Evolutionary conservation across 2,113 vertebrate genomes (phyloP), one percentile per base, ranked within the genome.

Genomic region (Telmatochromis sp.): DNA sequence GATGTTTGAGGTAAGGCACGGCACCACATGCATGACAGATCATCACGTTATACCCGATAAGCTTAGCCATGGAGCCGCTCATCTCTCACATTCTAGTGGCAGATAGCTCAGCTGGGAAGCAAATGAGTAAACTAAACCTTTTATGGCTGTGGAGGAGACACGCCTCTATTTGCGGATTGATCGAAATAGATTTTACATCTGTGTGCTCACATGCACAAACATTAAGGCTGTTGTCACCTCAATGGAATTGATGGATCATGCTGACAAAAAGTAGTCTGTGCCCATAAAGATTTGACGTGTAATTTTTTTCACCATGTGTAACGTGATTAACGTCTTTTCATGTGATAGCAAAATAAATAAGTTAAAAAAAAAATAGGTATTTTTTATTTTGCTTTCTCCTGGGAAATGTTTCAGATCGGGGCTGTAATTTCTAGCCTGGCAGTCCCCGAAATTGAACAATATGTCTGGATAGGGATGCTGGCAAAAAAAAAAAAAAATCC

Each of bases 11-110:
- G 84, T 57, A 78, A 85, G 84, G 89, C 91, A 53, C 58, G 5
- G 89, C 86, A 87, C 75, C 78, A 90, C 93, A 95, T 95, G 94
- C 94, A 95, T 88, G 89, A 91, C 89, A 86, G 83, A 93, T 89
- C 51, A 58, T 68, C 89, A 86, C 83, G 73, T 91, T 91, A 80
- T 65, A 57, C 31, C 78, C 7, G 15, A 92, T 91, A 89, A 94
- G 91, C 90, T 90, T 37, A 78, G 89, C 87, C 78, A 90, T 79
- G 88, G 68, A 85, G 87, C 53, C 40, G 53, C 71, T 86, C 89
- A 86, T 89, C 87, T 90, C 86, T 65, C 87, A 89, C 83, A 86
- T 68, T 93, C 54, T 89, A 83, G 87, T 90, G 90, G 87, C 14
- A 80, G 82, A 93, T 87, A 92, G 90, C 89, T 93, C 93, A 86